phyloP scores from a whole-genome alignment of 2,797 vertebrate species.

The Sebastes trivittatus region DNA sequence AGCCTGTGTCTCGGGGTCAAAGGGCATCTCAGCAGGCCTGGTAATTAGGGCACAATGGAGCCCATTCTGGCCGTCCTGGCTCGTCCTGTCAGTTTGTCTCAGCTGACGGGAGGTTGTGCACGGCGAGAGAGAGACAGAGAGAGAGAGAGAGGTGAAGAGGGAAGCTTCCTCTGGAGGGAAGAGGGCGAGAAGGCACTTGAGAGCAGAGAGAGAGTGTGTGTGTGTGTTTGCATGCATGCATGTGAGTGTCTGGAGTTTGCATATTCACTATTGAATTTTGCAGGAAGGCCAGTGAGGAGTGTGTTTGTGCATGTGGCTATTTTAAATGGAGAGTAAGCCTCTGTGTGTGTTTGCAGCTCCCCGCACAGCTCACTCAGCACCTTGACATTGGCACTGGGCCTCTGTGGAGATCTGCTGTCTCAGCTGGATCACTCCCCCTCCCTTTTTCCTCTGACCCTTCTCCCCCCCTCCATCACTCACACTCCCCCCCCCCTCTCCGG shows the following conservation, averaged over 20 bases:
- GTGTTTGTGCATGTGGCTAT: constrained; percentile 25
- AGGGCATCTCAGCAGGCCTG: constrained; percentile 58
- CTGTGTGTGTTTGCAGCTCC: constrained; percentile 29
- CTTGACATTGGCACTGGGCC: constrained; percentile 70
- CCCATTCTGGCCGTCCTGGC: constrained; percentile 36
- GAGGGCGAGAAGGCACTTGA: constrained; percentile 24
- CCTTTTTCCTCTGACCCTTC: constrained; percentile 46
- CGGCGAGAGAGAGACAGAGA: no score
- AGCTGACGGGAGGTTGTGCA: constrained; percentile 41
- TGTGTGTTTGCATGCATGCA: background rate
- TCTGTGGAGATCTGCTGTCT: constrained; percentile 60
- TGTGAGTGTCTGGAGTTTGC: background rate
- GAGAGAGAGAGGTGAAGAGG: constrained; percentile 22
- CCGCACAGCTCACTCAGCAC: constrained; percentile 61
- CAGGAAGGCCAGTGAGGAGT: background rate
- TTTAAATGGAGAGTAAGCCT: constrained; percentile 8
- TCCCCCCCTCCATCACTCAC: constrained; percentile 39
- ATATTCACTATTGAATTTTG: background rate
- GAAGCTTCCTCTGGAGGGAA: constrained; percentile 28
- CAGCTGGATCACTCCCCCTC: constrained; percentile 52
- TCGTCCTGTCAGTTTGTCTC: constrained; percentile 47
- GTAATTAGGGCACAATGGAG: constrained; percentile 62
- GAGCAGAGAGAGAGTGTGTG: background rate
- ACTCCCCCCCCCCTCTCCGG: background rate
- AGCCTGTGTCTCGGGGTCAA: constrained; percentile 53